Percentiles rank a stretch among this genome's conserved stretches.
Conservation (phyloP, 2,888 invertebrate species). For the Sminthurinus aureus region DNA sequence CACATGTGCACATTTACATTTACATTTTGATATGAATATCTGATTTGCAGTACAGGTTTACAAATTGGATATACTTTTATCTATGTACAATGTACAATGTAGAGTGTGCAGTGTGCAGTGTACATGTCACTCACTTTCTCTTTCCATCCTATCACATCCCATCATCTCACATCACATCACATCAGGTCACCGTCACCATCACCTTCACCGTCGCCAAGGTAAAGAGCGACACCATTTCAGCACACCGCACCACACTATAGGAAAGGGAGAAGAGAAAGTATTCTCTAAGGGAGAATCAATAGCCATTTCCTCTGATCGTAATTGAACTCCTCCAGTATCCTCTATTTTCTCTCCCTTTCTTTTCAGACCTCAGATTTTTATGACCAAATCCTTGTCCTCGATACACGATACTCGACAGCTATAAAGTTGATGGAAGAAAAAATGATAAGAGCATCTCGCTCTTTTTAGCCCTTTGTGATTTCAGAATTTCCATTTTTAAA, state of each 20-base stretch:
- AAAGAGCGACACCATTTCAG: not conserved
- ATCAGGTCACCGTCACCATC: not conserved
- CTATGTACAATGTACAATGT: too few species aligned
- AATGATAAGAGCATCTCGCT: not conserved
- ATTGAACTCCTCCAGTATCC: conserved; percentile 41
- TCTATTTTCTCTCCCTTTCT: conserved; percentile 17
- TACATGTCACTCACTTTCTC: not conserved
- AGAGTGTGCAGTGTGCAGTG: too few species aligned
- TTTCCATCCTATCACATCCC: not conserved
- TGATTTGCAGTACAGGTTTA: too few species aligned
- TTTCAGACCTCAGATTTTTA: not conserved
- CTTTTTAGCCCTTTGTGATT: not conserved
- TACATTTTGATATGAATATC: not conserved
- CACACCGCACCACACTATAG: not conserved
- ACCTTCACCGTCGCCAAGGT: not conserved
- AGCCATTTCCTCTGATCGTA: conserved; percentile 46
- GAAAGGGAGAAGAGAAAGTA: not conserved
- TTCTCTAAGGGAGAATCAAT: conserved; percentile 38
- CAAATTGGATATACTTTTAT: too few species aligned
- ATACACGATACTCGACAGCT: not conserved
- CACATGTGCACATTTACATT: too few species aligned
- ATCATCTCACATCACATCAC: not conserved
- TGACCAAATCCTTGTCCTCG: not conserved
- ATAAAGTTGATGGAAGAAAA: not conserved
- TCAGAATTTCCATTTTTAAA: too few species aligned